A percentile compares a stretch with the other conserved stretches of the same genome.
phyloP scores from a whole-genome alignment of 1,140 invertebrate genomes.

The Dreissena polymorpha region DNA sequence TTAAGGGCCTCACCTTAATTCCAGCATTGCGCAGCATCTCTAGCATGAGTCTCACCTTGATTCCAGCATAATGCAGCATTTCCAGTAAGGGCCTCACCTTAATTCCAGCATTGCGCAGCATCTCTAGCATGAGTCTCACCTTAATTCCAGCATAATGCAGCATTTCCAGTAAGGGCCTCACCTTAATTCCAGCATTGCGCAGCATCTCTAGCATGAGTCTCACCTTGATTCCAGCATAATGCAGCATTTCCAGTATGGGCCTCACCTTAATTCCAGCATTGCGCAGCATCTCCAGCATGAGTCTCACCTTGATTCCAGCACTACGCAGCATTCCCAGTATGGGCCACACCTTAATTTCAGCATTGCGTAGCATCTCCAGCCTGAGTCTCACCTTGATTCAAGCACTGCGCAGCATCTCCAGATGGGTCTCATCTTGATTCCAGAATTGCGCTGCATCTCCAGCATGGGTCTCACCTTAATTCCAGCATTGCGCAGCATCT shows the following conservation, averaged over 20 bases:
- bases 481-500: constrained; percentile 95
- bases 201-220: constrained; percentile 94
- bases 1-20: constrained; percentile 93
- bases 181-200: constrained; percentile 97
- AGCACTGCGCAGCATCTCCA: constrained; percentile 86
- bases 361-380: too few relatives aligned
- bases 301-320: constrained; percentile 88
- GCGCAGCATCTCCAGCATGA: constrained; percentile 93
- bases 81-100: too few relatives aligned
- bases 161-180: too few relatives aligned
- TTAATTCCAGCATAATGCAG: too few relatives aligned
- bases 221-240: too few relatives aligned
- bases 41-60: constrained; percentile 93
- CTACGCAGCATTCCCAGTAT: constrained; percentile 83
- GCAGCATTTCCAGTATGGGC: too few relatives aligned
- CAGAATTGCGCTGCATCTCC: too few relatives aligned
- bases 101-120: constrained; percentile 96
- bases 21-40: constrained; percentile 96
- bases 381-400: constrained; percentile 91
- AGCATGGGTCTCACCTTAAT: constrained; percentile 94
- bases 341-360: too few relatives aligned
- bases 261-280: constrained; percentile 96
- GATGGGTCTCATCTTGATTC: too few relatives aligned
- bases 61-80: too few relatives aligned
- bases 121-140: constrained; percentile 94